phyloP scores from a whole-genome alignment of 2,888 invertebrate genomes.

The Lingula anatina region DNA sequence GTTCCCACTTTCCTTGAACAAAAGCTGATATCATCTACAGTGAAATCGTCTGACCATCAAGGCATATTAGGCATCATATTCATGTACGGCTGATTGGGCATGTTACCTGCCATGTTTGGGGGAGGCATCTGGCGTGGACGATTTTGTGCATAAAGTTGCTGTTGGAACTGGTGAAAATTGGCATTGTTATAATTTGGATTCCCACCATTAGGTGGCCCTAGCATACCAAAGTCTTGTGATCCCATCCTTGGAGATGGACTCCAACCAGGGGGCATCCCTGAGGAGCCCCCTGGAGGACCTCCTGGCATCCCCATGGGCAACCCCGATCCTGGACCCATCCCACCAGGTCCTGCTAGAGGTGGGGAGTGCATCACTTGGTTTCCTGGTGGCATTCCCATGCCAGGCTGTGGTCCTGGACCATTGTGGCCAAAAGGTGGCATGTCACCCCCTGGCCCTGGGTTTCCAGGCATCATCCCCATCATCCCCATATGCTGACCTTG shows the following conservation, averaged over 20 bases:
- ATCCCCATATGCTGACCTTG: conserved; percentile 9
- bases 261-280: background rate
- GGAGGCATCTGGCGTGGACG: conserved; percentile 34
- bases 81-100: conserved; percentile 18
- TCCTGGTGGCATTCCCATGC: conserved; percentile 25
- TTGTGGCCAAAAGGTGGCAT: conserved; percentile 18
- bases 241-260: conserved; percentile 4
- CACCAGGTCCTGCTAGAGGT: conserved; percentile 10
- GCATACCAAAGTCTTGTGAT: background rate
- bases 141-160: conserved; percentile 41
- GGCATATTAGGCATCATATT: conserved; percentile 33
- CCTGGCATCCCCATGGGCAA: conserved; percentile 9
- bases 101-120: conserved; percentile 29
- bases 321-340: conserved; percentile 11
- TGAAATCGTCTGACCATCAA: too few species aligned
- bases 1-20: too few species aligned
- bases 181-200: too few species aligned
- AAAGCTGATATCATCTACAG: too few species aligned
- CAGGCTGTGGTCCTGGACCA: conserved; percentile 17
- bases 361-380: conserved; percentile 11
- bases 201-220: too few species aligned
- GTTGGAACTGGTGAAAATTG: conserved; percentile 46
- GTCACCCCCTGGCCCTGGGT: conserved; percentile 6
- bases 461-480: conserved; percentile 16
- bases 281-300: conserved; percentile 4